Evolutionary conservation across 2,888 invertebrate species (phyloP), one percentile per base, ranked within the genome.

Genomic region (Argyresthia goedartella): DNA sequence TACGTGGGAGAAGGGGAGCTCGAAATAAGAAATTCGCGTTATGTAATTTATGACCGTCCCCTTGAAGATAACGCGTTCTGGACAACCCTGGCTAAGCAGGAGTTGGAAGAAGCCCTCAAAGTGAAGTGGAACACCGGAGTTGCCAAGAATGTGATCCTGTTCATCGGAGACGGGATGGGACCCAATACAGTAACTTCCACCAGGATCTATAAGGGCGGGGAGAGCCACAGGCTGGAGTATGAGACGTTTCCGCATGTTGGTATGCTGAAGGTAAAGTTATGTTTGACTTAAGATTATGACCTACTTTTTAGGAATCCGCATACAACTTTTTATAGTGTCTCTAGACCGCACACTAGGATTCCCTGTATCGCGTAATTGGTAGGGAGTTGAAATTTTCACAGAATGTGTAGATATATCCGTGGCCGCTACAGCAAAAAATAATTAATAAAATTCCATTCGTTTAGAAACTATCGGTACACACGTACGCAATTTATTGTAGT

Each of bases 121-220:
- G 73, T 89, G 1, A 80, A 88, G 63, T 87, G 82, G 67, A 93
- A 92, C 62, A 72, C 78, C 11, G 87, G 87, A 4, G 71, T 76
- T 0, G 96, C 96, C 0, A 94, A 91, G 72, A 97, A 96, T 71
- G 91, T 96, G 1, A 92, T 97, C 50, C 62, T 97, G 0, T 96
- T 96, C 69, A 80, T 97, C 4, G 97, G 96, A 0, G 97, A 97
- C 67, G 97, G 97, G 3, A 95, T 97, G 96, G 96, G 96, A 0
- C 89, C 93, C 0, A 92, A 94, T 56, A 96, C 96, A 0, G 89
- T 94, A 48, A 94, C 96, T 0, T 93, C 95, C 0, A 90, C 95
- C 0, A 88, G 97, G 62, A 94, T 96, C 53, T 92, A 92, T 72
- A 91, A 90, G 50, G 91, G 90, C 41, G 92, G 93, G 0, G 96